Conservation (phyloP, 2,888 invertebrate genomes). For the Pseudococcus jackbeardsleyi region DNA sequence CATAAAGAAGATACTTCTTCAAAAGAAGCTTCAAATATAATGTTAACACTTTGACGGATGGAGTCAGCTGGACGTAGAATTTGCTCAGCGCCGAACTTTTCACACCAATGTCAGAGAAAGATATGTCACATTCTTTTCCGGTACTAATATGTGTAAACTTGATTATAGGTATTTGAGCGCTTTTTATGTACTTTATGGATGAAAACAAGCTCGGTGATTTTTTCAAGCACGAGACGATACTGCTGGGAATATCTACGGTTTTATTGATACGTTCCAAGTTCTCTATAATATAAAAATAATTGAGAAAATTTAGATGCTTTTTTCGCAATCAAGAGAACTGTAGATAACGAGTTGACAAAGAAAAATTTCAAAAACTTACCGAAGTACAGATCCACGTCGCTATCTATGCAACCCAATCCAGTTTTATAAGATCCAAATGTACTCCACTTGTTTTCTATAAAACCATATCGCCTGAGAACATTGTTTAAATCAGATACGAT, state of each 20-base stretch:
- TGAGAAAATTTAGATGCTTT: no score
- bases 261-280: no score
- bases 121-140: slow-evolving; percentile 31
- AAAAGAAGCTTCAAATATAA: slow-evolving; percentile 22
- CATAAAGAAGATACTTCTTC: background rate
- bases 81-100: background rate
- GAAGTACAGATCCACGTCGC: slow-evolving; percentile 40
- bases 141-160: background rate
- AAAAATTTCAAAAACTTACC: background rate
- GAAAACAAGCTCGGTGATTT: background rate
- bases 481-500: background rate
- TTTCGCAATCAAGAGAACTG: no score
- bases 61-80: background rate
- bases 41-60: background rate
- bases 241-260: no score
- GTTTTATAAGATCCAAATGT: background rate
- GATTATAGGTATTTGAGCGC: slow-evolving; percentile 2
- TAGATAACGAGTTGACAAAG: no score
- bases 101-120: background rate
- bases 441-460: background rate
- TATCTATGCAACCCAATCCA: background rate
- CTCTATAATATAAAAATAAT: no score
- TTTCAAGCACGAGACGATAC: no score
- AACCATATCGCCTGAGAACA: background rate
- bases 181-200: background rate